Conservation (phyloP, 2,113 vertebrate genomes). For the Ciconia boyciana region DNA sequence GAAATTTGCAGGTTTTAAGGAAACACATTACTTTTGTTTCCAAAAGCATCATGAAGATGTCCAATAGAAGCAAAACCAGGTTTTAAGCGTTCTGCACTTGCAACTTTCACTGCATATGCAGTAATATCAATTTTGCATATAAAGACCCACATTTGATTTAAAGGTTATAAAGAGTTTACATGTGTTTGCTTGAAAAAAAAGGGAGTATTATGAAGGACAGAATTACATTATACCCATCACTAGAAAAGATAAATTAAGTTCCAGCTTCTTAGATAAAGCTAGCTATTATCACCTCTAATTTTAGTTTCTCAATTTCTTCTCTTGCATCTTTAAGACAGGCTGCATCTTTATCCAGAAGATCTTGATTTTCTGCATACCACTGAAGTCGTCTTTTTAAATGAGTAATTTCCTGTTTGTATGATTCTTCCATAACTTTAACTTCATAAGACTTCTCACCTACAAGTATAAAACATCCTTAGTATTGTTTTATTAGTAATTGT, state of each 20-base stretch:
- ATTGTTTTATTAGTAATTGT: not conserved
- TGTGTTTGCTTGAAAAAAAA: not conserved
- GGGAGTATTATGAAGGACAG: not conserved
- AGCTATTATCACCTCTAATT: constrained; percentile 76
- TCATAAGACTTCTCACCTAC: constrained; percentile 83
- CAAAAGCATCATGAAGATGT: not conserved
- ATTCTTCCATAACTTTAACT: constrained; percentile 81
- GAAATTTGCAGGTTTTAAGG: not conserved
- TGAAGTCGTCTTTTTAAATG: constrained; percentile 83
- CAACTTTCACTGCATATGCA: not conserved
- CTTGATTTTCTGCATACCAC: constrained; percentile 94
- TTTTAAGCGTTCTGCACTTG: not conserved
- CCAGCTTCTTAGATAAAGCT: not conserved
- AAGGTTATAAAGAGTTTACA: not conserved
- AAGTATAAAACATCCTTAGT: not conserved
- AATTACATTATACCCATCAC: not conserved
- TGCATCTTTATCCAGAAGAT: constrained; percentile 87
- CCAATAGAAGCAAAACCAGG: not conserved
- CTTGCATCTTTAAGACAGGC: constrained; percentile 81
- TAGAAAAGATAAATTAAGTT: not conserved
- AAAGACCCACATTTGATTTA: not conserved
- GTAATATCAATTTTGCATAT: not conserved
- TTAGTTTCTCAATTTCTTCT: constrained; percentile 81
- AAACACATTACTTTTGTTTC: not conserved
- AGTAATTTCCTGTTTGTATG: constrained; percentile 82